phyloP scores from a whole-genome alignment of 2,888 invertebrate genomes.

The Melieria omissa region DNA sequence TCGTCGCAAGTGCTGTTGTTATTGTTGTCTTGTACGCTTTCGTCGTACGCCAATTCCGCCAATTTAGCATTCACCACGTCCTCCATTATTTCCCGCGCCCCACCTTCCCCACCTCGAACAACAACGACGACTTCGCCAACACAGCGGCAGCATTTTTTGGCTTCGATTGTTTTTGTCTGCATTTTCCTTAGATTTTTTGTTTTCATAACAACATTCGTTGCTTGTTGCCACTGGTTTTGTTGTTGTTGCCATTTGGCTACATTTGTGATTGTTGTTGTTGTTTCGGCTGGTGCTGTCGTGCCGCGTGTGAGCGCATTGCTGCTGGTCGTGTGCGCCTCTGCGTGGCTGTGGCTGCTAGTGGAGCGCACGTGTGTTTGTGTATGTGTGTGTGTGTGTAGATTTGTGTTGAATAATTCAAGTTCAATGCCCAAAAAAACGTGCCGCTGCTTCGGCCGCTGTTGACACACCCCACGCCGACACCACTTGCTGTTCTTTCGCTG shows the following conservation, averaged over 20 bases:
- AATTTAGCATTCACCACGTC: too few species aligned
- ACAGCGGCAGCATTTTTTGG: too few species aligned
- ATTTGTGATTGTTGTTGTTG: neutral
- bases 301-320: neutral
- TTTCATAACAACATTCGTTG: constrained; percentile 33
- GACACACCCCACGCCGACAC: too few species aligned
- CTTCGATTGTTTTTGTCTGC: constrained; percentile 23
- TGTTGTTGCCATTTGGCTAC: neutral
- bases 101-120: too few species aligned
- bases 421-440: constrained; percentile 34
- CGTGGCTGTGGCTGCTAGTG: neutral
- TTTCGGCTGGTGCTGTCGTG: constrained; percentile 1
- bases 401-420: constrained; percentile 30
- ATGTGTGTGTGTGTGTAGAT: neutral
- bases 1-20: neutral
- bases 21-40: neutral
- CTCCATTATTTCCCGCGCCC: too few species aligned
- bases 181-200: constrained; percentile 31
- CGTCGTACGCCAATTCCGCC: neutral
- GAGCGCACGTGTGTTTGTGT: neutral
- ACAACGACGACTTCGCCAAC: too few species aligned
- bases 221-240: neutral
- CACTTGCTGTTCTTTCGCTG: too few species aligned
- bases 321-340: neutral
- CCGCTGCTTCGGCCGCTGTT: neutral